Evolutionary conservation across 2,888 invertebrate genomes (phyloP), one percentile per base, ranked within the genome.

Genomic region (Aethes cnicana): DNA sequence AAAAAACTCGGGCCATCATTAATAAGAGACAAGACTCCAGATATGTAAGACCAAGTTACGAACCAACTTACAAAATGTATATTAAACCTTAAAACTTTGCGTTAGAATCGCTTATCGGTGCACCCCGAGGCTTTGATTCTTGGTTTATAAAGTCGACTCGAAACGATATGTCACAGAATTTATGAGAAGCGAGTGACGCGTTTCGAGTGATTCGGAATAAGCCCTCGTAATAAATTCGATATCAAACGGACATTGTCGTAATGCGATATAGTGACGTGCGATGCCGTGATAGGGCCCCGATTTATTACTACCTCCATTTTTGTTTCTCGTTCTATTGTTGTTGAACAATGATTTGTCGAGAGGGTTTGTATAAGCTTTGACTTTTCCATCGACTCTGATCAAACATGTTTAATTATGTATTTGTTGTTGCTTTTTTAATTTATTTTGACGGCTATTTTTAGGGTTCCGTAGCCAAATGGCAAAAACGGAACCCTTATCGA

Each of bases 161-260:
- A 46, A n/a, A 20, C 52, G 52, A 52, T 52, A 52, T 52, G 52
- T 52, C 52, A 52, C 52, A 46, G 37, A 52, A 52, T 52, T 52
- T 52, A 52, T 52, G 52, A 52, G 52, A 44, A 20, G 32, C 52
- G 39, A 25, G 37, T 52, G 52, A 52, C 52, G 52, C 46, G 52
- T 39, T 52, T 52, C 52, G 52, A 52, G 52, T 52, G 52, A 52
- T 52, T 52, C 46, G 44, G 39, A 46, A 50, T 50, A 50, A 50
- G 43, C 50, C 43, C 50, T 43, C 30, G 43, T 50, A 50, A 50
- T 50, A 50, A 50, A 50, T 50, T 50, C 50, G 50, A 50, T 50
- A 50, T 50, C 50, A 52, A 52, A 52, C 52, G 44, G 52, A 52
- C 52, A 52, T 52, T 52, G 52, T 52, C 44, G 52, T 52, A 52